Evolutionary conservation across 2,888 invertebrate genomes (phyloP), one percentile per base, ranked within the genome.

Genomic region (Hesperia comma): DNA sequence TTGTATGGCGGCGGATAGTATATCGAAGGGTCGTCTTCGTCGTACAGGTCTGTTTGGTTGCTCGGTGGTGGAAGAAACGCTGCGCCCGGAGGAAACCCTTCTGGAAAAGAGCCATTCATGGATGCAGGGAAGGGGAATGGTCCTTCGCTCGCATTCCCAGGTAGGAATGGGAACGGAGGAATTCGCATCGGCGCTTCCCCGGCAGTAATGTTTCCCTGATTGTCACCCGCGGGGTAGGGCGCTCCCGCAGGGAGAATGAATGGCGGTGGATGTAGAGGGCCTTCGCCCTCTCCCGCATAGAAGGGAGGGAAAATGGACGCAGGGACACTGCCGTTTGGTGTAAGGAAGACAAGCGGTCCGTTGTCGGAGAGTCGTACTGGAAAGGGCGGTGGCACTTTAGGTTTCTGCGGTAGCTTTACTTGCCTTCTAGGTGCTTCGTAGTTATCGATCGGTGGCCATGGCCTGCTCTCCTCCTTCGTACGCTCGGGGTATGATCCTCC

Each of bases 1-100:
- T 96, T 97, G 93, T 98, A 98, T 14, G 97, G 97, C 80, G 97
- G 97, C 79, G 97, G 97, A 94, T 98, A 97, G 82, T 97, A 98
- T 64, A 97, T 95, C 75, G 97, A 97, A 79, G 97, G 97, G 94
- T 98, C 97, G 90, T 98, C 97, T 91, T 97, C 97, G 93, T 97
- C 97, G 90, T 96, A 95, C 75, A 95, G 94, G 81, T 96, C 96
- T 70, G 95, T 94, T 76, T 94, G 94, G 89, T 95, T 96, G 79
- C 95, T 95, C 73, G 95, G 96, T 82, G 96, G 96, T 92, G 93
- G 93, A 88, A 94, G 93, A 86, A 93, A 93, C 75, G 90, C 92
- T 84, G 92, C 91, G 87, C 93, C 90, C 93, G 93, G 87, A 83
- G 93, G 84, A 86, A 89, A 89, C 86, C 94, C 84, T 87, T 92